phyloP scores from a whole-genome alignment of 2,888 invertebrate species.

The Mimachlamys varia region DNA sequence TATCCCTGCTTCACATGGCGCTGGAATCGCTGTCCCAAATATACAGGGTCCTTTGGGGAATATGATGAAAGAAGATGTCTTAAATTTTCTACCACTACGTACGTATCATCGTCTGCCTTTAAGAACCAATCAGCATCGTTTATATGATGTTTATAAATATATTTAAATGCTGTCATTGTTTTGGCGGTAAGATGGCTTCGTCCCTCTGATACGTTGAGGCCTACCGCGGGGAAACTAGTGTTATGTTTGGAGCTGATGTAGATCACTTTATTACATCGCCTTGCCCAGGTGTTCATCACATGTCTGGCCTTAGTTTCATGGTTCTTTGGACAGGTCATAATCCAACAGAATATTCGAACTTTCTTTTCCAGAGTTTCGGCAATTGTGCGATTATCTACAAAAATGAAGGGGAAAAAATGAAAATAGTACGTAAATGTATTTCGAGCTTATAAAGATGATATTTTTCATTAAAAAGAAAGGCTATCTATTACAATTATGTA shows the following conservation, averaged over 20 bases:
- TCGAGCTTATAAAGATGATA: no score
- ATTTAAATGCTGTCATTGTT: slow-evolving; percentile 95
- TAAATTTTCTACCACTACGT: slow-evolving; percentile 96
- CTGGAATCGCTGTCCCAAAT: slow-evolving; percentile 84
- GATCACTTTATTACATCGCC: background rate
- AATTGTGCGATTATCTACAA: background rate
- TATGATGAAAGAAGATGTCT: slow-evolving; percentile 85
- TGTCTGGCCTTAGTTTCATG: background rate
- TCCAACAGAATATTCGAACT: background rate
- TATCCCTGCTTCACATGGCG: slow-evolving; percentile 75
- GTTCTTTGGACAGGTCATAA: background rate
- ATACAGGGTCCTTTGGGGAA: slow-evolving; percentile 86
- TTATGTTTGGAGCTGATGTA: slow-evolving; percentile 84
- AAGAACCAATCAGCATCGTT: slow-evolving; percentile 97
- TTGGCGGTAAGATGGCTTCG: slow-evolving; percentile 96
- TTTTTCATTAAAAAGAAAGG: no score
- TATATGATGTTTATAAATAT: slow-evolving; percentile 90
- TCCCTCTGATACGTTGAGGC: slow-evolving; percentile 92
- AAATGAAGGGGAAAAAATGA: background rate
- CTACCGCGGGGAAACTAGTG: slow-evolving; percentile 85
- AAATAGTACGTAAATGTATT: background rate
- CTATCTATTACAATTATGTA: no score
- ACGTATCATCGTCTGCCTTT: slow-evolving; percentile 99
- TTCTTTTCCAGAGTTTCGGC: background rate
- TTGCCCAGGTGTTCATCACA: background rate